Evolutionary conservation across 1,140 invertebrate species (phyloP).

Genomic region (Drosophila micromelanica): DNA sequence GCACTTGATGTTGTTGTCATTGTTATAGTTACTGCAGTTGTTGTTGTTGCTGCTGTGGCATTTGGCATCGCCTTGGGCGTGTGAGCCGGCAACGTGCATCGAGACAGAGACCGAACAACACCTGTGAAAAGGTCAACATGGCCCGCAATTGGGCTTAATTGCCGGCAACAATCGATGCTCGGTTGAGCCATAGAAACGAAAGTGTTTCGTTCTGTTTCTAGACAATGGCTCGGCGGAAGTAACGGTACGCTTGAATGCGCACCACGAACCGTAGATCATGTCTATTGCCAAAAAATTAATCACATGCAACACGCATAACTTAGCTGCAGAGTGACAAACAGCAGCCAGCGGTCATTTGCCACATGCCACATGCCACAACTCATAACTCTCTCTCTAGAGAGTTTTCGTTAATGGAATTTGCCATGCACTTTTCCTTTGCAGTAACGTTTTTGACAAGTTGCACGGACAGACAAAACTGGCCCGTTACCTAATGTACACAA

Average conservation of each 20-base stretch:
- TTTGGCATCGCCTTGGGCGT: conserved; percentile 65
- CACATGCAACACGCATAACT: conserved; percentile 48
- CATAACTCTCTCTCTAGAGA: conserved; percentile 5
- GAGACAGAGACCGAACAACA: too few species aligned
- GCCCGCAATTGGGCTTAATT: conserved; percentile 53
- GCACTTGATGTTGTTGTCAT: conserved; percentile 21
- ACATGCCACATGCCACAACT: background rate
- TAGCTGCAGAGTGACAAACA: conserved; percentile 27
- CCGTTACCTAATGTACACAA: conserved; percentile 47
- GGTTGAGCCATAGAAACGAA: conserved; percentile 50
- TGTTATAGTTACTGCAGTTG: conserved; percentile 15
- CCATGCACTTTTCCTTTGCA: conserved; percentile 28
- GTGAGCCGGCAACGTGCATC: conserved; percentile 30
- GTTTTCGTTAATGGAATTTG: conserved; percentile 11
- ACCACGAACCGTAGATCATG: conserved; percentile 26
- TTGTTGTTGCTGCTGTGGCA: conserved; percentile 27
- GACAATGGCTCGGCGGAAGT: conserved; percentile 33
- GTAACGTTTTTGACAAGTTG: conserved; percentile 33
- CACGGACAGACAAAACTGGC: conserved; percentile 11
- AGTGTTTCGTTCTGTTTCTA: conserved; percentile 58
- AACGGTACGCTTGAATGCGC: conserved; percentile 60
- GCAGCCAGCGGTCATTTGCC: conserved; percentile 1
- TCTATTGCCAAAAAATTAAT: conserved; percentile 29
- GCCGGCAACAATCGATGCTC: conserved; percentile 10
- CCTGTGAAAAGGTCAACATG: conserved; percentile 70